A percentile compares a stretch with the other conserved stretches of the same genome.
Conservation (phyloP, 2,888 invertebrate species). For the Diogma glabrata region DNA sequence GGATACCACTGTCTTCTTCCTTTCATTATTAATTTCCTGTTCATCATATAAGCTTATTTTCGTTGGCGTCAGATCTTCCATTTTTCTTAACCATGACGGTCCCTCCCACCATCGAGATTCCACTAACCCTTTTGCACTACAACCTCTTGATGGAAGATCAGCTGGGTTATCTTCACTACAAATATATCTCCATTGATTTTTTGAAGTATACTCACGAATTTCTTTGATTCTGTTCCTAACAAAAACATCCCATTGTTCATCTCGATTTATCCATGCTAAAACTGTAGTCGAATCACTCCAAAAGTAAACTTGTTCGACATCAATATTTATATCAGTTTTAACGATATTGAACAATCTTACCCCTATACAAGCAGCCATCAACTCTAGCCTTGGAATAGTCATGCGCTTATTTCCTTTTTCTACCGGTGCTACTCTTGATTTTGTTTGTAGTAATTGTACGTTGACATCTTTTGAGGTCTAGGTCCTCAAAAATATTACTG, state of each 20-base stretch:
- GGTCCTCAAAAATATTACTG: conserved; percentile 18
- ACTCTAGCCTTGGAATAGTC: conserved; percentile 26
- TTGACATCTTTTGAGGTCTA: conserved; percentile 14
- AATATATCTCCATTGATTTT: neutral
- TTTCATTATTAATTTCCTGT: no score
- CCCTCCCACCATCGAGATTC: conserved; percentile 27
- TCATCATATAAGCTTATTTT: no score
- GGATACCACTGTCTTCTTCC: no score
- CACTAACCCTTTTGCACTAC: conserved; percentile 20
- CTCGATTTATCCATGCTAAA: neutral
- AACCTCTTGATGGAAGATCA: conserved; percentile 26
- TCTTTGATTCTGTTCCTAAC: conserved; percentile 7
- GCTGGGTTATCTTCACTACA: conserved; percentile 26
- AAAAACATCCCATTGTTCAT: conserved; percentile 16
- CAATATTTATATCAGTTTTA: conserved; percentile 13
- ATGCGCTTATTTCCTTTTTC: conserved; percentile 16
- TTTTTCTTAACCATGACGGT: conserved; percentile 26
- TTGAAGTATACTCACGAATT: neutral
- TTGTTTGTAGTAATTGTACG: conserved; percentile 21
- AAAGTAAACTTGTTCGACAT: conserved; percentile 16
- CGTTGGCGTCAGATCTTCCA: no score
- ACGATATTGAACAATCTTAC: conserved; percentile 18
- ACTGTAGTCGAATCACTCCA: conserved; percentile 18
- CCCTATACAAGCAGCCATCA: conserved; percentile 23
- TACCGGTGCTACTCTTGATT: conserved; percentile 23